Base-by-base conservation (phyloP, 2,113 vertebrate species). In the Percopsis transmontana region DNA sequence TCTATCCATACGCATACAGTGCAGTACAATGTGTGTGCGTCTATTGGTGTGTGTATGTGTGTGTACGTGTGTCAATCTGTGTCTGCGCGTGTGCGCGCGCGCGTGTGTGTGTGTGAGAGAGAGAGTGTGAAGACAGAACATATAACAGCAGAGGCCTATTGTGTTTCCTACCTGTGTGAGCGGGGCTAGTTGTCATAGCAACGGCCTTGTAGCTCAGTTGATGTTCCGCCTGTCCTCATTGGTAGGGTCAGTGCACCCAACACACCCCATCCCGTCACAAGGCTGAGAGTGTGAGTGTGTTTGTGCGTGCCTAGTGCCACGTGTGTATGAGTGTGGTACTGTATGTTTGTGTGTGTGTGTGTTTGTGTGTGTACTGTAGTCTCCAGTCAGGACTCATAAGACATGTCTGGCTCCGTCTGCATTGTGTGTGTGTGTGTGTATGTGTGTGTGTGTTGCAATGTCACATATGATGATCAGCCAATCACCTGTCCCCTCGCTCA, bases 181-280 rank as follows among this genome's bases (percentile, higher is more conserved):
- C 74, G 73, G 78, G 82, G 70, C 84, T 84, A 87, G 89, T 89
- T 88, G 89, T 89, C 89, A 90, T 90, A 80, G 85, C 85, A 89
- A 90, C 89, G 88, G 89, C 89, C 89, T 90, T 89, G 88, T 88
- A 88, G 84, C 88, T 82, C 78, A 74, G 85, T 76, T 85, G 84
- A 88, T 86, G 88, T 88, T 89, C 84, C 81, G 84, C 76, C 86
- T 90, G 89, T 90, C 89, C 89, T 90, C 88, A 89, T 85, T 87
- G 85, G 85, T 87, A 84, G 85, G 88, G 89, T 90, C 89, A 90
- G 80, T 47, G 57, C 86, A 85, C 87, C 87, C 82, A 86, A 83
- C 89, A 86, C 84, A 74, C 85, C 74, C 55, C 71, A 78, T 76
- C 74, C 80, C 83, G 45, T 81, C 74, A 82, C 75, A 80, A 70